Evolutionary conservation across 2,113 vertebrate genomes (phyloP), one percentile per base, ranked within the genome.

Genomic region (Vimba vimba): DNA sequence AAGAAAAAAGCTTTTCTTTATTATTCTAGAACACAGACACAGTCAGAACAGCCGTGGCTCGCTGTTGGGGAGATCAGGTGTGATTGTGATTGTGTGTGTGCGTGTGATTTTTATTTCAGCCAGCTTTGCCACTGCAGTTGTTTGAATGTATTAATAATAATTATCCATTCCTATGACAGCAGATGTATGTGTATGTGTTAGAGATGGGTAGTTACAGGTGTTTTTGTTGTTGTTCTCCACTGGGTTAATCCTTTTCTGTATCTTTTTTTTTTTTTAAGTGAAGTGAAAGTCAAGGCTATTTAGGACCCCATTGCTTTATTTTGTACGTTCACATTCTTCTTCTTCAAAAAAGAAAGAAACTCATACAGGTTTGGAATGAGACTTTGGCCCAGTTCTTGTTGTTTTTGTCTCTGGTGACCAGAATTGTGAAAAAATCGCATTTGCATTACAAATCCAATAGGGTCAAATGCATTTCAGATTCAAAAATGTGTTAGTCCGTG

Each of bases 101-200:
- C 15, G 52, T 2, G 23, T 15, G 17, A 21, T 30, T 78, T 57
- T 78, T 21, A 36, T 78, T 78, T 33, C 82, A 71, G 47, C 45
- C 64, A 73, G 66, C 66, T 62, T 50, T 84, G 50, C 87, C 17
- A 76, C 88, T 82, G n/a, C 90, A 86, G 90, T 86, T 90, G 89
- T 93, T 92, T 89, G 79, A 87, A 62, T 85, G 15, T 84, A 92
- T 93, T 91, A 93, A 94, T 94, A 94, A 93, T 94, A 91, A 93
- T 93, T 91, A 87, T 85, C 83, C 11, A 84, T 45, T 92, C 91
- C 92, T 79, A 64, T 79, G 92, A 91, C 89, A 90, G 86, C 68
- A 33, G 64, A 0, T 81, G 43, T 79, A 68, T 88, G 27, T 33
- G 47, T 55, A 19, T 30, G 74, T 52, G 75, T 21, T 52, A 52